Base-by-base conservation (phyloP, 2,113 vertebrate genomes). In the Campylorhamphus procurvoides region DNA sequence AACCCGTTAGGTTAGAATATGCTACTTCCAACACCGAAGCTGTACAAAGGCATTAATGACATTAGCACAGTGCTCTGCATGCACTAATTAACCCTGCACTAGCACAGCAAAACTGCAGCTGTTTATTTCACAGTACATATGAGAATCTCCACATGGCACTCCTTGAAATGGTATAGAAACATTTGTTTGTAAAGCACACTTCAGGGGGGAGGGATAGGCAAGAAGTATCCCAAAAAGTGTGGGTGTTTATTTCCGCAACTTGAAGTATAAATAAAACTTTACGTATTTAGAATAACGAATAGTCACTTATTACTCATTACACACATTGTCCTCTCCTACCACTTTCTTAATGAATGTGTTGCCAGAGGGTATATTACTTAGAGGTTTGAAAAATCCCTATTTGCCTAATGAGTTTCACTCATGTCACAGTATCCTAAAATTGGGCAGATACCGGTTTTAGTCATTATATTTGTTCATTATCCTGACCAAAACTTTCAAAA, bases 81-180 rank as follows among this genome's bases (percentile, higher is more conserved):
- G 92, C 18, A 49, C 71, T 95, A 94, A 95, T 95, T 93, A 94
- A 91, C 78, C 76, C 89, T 83, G 53, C 44, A 62, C 78, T 56
- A 79, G 31, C 58, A 73, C 62, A 68, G 63, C 35, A 82, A 94
- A 95, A 72, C 78, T 79, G 46, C 66, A 72, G 52, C 87, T 85
- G 53, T 73, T 91, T 76, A 56, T 69, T 85, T 91, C 73, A 90
- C 63, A 88, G 56, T 60, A 83, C 78, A 59, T 40, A 27, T 35
- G 52, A 75, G 4, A n/a, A 56, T 79, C 84, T 87, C 82, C 40
- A 44, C 90, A 83, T 49, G 81, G 52, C 37, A 37, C 58, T 88
- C 31, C 72, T 88, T 92, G 72, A 76, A 90, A 53, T n/a, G 18
- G 4, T 58, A 46, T 5, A 20, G 44, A 87, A 92, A 66, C 22